Evolutionary conservation across 2,888 invertebrate genomes (phyloP).

Genomic region (Macropis europaea): DNA sequence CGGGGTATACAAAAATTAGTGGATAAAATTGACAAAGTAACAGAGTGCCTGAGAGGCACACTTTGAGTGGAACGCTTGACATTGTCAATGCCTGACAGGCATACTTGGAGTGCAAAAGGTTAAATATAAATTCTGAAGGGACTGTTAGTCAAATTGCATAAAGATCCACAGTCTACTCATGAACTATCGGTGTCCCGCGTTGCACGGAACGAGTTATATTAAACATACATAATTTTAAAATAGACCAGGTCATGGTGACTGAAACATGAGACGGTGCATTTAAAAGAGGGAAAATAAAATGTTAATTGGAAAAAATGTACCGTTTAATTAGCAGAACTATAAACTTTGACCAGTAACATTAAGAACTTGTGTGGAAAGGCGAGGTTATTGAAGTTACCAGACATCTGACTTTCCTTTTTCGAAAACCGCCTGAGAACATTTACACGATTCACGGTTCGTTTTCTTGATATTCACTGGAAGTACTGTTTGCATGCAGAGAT

Average conservation of each 20-base stretch:
- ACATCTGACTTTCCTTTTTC: not conserved
- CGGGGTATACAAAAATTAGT: no score
- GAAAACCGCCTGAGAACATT: constrained; percentile 7
- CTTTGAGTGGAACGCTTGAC: no score
- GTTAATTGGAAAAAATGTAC: not conserved
- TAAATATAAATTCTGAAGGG: no score
- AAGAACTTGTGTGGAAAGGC: not conserved
- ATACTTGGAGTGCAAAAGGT: no score
- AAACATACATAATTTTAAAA: constrained; percentile 29
- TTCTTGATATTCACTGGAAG: constrained; percentile 44
- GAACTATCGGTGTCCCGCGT: no score
- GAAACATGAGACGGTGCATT: not conserved
- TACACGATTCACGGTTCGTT: constrained; percentile 3
- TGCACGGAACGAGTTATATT: no score
- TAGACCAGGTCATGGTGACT: constrained; percentile 4
- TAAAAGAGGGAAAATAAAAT: not conserved
- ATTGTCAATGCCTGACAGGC: no score
- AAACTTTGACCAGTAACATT: not conserved
- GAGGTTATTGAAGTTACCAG: not conserved
- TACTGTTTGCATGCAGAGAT: constrained; percentile 67
- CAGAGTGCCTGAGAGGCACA: no score
- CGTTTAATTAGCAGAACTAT: constrained; percentile 7
- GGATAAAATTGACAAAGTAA: no score
- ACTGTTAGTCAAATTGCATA: no score
- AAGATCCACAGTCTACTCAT: no score